These are phyloP conservation scores for Bombyx mandarina DNA, from an alignment of 1,140 invertebrate species.

Conservation along the genomic window DNA sequence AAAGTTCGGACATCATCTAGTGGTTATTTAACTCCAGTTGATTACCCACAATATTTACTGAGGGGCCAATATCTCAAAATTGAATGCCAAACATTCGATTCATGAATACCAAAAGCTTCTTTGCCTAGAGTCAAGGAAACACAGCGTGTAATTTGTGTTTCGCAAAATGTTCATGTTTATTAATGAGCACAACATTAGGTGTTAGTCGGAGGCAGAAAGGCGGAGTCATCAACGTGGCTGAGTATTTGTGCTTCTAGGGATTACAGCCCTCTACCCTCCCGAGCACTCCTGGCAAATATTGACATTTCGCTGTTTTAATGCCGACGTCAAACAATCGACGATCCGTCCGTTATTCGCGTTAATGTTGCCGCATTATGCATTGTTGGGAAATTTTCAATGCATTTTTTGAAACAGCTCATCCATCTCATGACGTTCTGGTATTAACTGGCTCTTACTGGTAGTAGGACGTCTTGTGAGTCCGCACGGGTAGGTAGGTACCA, in stretches of 20 bases:
- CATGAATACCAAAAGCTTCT: no score
- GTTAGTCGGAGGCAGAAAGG: conserved; percentile 12
- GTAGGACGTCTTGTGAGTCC: no score
- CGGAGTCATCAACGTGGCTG: conserved; percentile 21
- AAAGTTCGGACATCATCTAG: no score
- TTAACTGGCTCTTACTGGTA: no score
- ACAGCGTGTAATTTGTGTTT: conserved; percentile 3
- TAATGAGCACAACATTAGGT: conserved; percentile 24
- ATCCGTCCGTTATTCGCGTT: conserved; percentile 37
- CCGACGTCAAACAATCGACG: conserved; percentile 65
- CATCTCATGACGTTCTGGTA: no score
- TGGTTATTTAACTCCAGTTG: no score
- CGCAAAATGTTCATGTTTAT: conserved; percentile 25
- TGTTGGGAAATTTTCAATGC: neutral
- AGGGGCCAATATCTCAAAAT: no score
- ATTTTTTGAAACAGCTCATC: no score
- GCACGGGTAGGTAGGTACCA: no score
- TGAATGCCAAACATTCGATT: no score
- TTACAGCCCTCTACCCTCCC: conserved; percentile 39
- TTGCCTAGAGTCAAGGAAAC: conserved; percentile 5
- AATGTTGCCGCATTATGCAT: conserved; percentile 10
- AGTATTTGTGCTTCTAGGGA: conserved; percentile 31
- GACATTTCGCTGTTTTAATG: conserved; percentile 67
- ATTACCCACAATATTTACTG: no score
- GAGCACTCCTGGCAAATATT: conserved; percentile 50